These are phyloP conservation scores for Actinemys pallida DNA, from an alignment of 2,113 vertebrate genomes.

Conservation along the genomic window DNA sequence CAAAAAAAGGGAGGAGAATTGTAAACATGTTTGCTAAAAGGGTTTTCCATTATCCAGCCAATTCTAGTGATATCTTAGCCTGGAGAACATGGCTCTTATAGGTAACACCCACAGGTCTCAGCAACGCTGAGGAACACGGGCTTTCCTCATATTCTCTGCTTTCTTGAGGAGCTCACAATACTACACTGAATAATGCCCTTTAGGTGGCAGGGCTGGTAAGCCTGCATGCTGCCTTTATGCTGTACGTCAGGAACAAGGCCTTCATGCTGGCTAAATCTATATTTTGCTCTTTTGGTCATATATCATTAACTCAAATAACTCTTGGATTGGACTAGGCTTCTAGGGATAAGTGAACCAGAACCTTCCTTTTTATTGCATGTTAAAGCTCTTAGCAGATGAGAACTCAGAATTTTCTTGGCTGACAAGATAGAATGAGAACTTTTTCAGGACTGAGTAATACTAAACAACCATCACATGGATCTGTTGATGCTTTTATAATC, in stretches of 20 bases:
- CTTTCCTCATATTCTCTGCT: neutral
- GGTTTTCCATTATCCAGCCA: neutral
- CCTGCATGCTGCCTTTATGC: neutral
- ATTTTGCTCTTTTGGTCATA: neutral
- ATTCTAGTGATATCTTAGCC: accelerated
- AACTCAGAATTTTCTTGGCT: constrained; percentile 52
- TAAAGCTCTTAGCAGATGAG: constrained; percentile 8
- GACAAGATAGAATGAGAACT: constrained; percentile 3
- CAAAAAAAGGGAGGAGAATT: neutral
- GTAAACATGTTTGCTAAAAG: neutral
- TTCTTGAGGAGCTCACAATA: neutral
- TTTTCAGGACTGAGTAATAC: neutral
- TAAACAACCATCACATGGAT: neutral
- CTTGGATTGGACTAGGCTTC: neutral
- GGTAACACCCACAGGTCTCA: neutral
- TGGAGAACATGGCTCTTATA: accelerated
- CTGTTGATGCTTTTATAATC: neutral
- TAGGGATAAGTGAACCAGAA: constrained; percentile 42
- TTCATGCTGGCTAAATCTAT: neutral
- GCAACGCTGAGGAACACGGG: too few species aligned
- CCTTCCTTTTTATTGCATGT: constrained; percentile 36
- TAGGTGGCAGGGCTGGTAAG: neutral
- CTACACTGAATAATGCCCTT: accelerated
- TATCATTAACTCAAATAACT: constrained; percentile 50
- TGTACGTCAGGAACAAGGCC: accelerated